Conservation (phyloP, 2,888 invertebrate genomes). For the Amphipoea oculea region DNA sequence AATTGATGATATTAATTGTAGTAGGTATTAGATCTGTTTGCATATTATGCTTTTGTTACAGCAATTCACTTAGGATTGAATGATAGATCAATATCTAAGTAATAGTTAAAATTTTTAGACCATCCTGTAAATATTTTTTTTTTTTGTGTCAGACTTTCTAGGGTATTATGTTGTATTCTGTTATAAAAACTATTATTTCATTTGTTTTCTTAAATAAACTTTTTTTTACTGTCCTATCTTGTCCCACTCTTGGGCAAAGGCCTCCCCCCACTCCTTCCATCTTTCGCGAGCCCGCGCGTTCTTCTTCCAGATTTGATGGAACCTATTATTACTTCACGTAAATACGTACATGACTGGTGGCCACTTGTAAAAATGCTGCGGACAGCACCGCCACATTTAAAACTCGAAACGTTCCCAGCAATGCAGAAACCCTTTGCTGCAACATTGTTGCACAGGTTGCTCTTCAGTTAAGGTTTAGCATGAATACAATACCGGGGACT, state of each 20-base stretch:
- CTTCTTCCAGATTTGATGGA: neutral
- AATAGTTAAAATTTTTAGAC: neutral
- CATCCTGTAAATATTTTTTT: neutral
- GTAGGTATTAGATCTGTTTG: neutral
- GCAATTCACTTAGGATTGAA: slow-evolving; percentile 7
- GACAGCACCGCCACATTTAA: neutral
- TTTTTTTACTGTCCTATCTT: too few relatives aligned
- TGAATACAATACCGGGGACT: neutral
- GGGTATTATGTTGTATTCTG: neutral
- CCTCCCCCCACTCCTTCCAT: neutral
- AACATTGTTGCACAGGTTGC: neutral
- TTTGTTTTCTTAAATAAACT: neutral
- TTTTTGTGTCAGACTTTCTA: neutral
- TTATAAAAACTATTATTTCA: neutral
- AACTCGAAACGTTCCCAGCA: neutral
- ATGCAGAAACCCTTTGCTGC: neutral
- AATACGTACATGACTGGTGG: neutral
- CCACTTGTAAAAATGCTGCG: neutral
- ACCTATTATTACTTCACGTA: neutral
- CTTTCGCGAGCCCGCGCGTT: neutral
- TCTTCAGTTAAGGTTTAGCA: neutral
- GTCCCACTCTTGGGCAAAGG: neutral
- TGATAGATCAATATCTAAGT: neutral
- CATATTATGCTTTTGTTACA: neutral
- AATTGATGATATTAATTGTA: slow-evolving; percentile 19